phyloP scores from a whole-genome alignment of 2,113 vertebrate genomes.

The Martes martes region DNA sequence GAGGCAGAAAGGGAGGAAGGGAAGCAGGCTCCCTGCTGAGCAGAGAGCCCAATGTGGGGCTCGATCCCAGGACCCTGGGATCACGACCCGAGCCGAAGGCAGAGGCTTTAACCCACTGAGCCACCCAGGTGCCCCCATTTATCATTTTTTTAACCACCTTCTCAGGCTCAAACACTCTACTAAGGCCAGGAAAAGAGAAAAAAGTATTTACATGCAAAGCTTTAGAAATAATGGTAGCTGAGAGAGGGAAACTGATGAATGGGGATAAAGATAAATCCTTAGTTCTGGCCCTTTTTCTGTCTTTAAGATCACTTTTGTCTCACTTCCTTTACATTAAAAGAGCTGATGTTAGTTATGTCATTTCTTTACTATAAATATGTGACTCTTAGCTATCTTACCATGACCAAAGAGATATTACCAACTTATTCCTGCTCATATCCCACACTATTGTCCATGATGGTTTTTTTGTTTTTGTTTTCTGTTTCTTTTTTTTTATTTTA shows the following conservation, averaged over 20 bases:
- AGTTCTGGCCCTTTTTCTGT: not conserved
- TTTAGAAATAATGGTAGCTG: not conserved
- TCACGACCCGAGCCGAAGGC: no score
- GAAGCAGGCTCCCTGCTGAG: no score
- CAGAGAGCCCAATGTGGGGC: no score
- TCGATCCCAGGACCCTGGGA: no score
- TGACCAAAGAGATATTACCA: not conserved
- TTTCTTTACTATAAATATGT: not conserved
- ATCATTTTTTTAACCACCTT: not conserved
- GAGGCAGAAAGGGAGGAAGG: no score
- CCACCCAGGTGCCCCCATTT: no score
- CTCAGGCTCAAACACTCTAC: not conserved
- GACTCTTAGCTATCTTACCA: not conserved
- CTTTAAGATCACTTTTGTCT: not conserved
- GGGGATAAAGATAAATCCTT: not conserved
- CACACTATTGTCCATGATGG: not conserved
- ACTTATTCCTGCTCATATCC: not conserved
- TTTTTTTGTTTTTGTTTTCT: not conserved
- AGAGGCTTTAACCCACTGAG: no score
- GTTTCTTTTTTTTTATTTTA: not conserved
- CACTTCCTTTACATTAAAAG: not conserved
- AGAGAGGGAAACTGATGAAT: not conserved
- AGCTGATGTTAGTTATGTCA: not conserved
- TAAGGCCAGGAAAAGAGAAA: not conserved
- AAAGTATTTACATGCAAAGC: not conserved